These are phyloP conservation scores for Brachionus rotundiformis DNA, from an alignment of 1,140 invertebrate genomes.

Conservation along the genomic window DNA sequence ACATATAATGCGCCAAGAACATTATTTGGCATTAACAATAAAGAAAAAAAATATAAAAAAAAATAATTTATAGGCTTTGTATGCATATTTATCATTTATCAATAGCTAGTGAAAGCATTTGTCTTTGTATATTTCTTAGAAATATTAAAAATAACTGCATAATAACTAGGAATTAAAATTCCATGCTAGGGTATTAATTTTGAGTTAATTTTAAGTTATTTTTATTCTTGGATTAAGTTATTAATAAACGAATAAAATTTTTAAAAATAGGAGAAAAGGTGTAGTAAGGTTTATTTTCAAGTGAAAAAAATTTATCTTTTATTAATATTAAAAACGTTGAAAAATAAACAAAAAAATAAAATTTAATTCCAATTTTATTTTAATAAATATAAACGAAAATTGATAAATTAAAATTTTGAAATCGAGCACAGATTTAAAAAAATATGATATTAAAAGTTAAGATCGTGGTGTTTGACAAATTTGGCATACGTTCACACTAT, in stretches of 20 bases:
- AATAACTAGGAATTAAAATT: not conserved
- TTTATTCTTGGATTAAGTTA: no score
- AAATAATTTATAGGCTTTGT: no score
- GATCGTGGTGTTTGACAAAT: constrained; percentile 41
- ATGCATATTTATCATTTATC: constrained; percentile 13
- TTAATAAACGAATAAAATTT: no score
- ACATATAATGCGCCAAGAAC: no score
- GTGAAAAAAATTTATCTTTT: no score
- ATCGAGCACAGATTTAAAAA: not conserved
- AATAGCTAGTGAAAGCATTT: not conserved
- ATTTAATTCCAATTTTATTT: not conserved
- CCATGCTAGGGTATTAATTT: no score
- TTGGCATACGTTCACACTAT: not conserved
- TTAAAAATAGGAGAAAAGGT: not conserved
- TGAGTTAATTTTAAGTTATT: no score
- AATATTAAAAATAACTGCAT: not conserved
- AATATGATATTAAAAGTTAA: no score
- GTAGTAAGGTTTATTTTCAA: no score
- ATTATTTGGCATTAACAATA: not conserved
- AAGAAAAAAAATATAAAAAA: no score
- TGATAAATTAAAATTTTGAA: constrained; percentile 6
- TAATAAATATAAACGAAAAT: not conserved
- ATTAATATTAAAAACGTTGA: no score
- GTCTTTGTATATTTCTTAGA: not conserved
- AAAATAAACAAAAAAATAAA: not conserved